Percentiles rank a stretch among this genome's conserved stretches.
Evolutionary conservation across 2,113 vertebrate species (phyloP).

Genomic region (Narcine bancroftii): DNA sequence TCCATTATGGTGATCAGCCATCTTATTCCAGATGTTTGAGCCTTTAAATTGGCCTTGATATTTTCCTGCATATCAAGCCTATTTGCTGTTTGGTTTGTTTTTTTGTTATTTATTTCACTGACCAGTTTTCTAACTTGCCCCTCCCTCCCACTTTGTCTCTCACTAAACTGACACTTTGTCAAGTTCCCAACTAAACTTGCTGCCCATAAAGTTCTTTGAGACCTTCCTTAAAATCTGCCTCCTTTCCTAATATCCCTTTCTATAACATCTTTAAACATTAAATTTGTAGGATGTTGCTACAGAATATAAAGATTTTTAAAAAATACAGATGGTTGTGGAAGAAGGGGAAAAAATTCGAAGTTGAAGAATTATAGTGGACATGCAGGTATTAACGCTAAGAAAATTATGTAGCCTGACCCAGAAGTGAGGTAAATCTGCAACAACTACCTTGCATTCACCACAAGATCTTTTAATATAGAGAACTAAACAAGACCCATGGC

Average conservation of each 20-base stretch:
- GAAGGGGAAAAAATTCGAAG: neutral
- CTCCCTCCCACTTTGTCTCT: too few relatives aligned
- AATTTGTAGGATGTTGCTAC: neutral
- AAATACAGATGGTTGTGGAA: neutral
- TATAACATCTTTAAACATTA: neutral
- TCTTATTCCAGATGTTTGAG: too few relatives aligned
- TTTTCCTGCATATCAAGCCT: too few relatives aligned
- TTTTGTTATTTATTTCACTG: too few relatives aligned
- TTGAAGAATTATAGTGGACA: too few relatives aligned
- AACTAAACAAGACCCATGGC: neutral
- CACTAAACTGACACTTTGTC: too few relatives aligned
- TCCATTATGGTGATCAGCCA: too few relatives aligned
- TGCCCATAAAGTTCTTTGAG: neutral
- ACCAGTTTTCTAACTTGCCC: too few relatives aligned
- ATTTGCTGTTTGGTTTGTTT: too few relatives aligned
- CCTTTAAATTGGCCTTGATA: too few relatives aligned
- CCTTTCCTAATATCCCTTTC: neutral
- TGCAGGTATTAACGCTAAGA: neutral
- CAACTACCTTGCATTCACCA: neutral
- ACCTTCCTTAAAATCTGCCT: too few relatives aligned
- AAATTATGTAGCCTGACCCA: neutral
- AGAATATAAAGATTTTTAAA: neutral
- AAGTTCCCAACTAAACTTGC: neutral
- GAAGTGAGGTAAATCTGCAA: neutral
- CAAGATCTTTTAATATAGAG: neutral